Conservation (phyloP, 2,888 invertebrate species). For the Drosophila yooni region DNA sequence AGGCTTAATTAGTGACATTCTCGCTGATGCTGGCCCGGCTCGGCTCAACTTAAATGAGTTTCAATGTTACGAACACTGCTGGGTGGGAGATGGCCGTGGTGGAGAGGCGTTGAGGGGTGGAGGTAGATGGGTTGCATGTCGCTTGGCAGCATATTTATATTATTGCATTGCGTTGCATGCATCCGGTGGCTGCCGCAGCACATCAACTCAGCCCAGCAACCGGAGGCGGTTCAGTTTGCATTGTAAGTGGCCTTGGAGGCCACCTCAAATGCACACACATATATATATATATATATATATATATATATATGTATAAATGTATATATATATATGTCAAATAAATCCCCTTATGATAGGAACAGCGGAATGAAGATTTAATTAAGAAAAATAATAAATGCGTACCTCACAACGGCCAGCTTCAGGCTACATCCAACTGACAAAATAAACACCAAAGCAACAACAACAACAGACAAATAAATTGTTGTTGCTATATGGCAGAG, state of each 20-base stretch:
- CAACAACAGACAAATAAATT: conserved; percentile 58
- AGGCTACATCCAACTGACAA: conserved; percentile 35
- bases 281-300: background rate
- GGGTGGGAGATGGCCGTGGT: background rate
- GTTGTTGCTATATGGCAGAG: conserved; percentile 26
- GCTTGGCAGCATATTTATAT: conserved; percentile 55
- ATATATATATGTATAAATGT: background rate
- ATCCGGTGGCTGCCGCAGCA: conserved; percentile 38
- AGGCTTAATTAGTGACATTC: conserved; percentile 77
- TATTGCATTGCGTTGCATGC: conserved; percentile 54
- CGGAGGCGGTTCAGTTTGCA: conserved; percentile 8
- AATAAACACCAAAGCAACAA: conserved; percentile 17
- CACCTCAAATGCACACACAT: conserved; percentile 3
- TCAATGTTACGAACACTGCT: conserved; percentile 50
- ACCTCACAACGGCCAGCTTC: conserved; percentile 34
- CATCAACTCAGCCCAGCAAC: conserved; percentile 11
- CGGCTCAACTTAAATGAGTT: conserved; percentile 57
- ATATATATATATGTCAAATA: background rate
- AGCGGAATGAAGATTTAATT: conserved; percentile 70
- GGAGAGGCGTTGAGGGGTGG: conserved; percentile 22
- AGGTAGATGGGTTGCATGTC: conserved; percentile 21
- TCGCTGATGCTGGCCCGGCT: conserved; percentile 31
- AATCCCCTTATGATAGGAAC: background rate
- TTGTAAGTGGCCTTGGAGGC: conserved; percentile 39
- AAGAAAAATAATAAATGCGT: conserved; percentile 75